These are phyloP conservation scores for Melanerpes aurifrons DNA, from an alignment of 2,113 vertebrate species.

Conservation along the genomic window DNA sequence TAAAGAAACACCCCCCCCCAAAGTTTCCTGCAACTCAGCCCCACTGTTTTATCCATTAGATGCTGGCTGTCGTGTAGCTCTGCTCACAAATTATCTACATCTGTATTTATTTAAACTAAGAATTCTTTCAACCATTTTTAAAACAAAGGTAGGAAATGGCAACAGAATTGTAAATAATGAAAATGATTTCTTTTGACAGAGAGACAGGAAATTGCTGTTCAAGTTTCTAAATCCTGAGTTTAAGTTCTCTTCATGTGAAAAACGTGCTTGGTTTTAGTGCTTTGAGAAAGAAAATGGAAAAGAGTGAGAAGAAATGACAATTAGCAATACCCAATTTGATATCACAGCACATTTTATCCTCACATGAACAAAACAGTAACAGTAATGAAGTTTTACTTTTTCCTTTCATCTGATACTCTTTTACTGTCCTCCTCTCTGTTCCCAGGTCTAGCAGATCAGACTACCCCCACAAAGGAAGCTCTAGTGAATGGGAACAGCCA, in stretches of 20 bases:
- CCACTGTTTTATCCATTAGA: not conserved
- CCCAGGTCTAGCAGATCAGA: not conserved
- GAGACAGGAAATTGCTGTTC: constrained; percentile 57
- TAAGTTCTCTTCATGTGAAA: constrained; percentile 13
- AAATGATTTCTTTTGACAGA: constrained; percentile 52
- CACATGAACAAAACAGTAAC: not conserved
- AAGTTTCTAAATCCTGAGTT: constrained; percentile 40
- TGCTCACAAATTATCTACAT: not conserved
- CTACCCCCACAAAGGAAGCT: not conserved
- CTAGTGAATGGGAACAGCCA: not conserved
- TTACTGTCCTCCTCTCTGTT: not conserved
- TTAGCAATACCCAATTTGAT: not conserved
- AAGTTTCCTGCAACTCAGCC: not conserved
- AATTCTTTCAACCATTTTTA: constrained; percentile 23
- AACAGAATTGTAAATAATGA: constrained; percentile 63
- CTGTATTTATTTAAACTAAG: constrained; percentile 20
- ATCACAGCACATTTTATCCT: not conserved
- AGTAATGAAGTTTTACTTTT: not conserved
- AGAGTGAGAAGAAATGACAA: not conserved
- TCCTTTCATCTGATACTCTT: not conserved
- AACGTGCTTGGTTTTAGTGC: not conserved
- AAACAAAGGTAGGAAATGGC: constrained; percentile 64
- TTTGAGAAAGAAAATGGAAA: not conserved
- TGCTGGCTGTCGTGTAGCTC: not conserved
- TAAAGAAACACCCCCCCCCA: not conserved